Evolutionary conservation across 2,888 invertebrate genomes (phyloP), one percentile per base, ranked within the genome.

Genomic region (Drosophila multiciliata): DNA sequence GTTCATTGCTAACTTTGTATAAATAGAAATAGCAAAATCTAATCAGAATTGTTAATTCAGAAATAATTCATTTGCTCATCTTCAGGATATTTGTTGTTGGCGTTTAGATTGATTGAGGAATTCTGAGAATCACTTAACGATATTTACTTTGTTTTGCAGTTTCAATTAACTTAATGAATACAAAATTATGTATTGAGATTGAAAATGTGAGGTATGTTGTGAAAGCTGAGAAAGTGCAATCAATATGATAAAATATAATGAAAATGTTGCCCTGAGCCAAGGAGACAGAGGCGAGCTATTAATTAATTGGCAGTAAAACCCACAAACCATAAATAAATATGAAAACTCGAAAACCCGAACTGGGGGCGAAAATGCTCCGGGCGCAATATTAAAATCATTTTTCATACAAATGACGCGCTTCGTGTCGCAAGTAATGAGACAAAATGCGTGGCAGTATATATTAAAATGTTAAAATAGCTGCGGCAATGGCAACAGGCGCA

Each of bases 381-480:
- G 33, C 62, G 36, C 60, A 65, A 86, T 83, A 83, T 86, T 66
- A 78, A 80, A 86, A 78, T 75, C 73, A 86, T 88, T 88, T 87
- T 83, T 83, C 77, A 80, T 50, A 49, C 38, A 50, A 66, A 66
- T 49, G 29, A 52, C 40, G 57, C 32, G 40, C 59, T 65, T 54
- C 67, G 81, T 77, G 81, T 78, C 76, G 66, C 66, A 79, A 75
- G 71, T 83, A 88, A 83, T 83, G 84, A 75, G 74, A 73, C 78
- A 76, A 67, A 83, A 78, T 76, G 83, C 74, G 74, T 76, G 89
- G 76, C 78, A 69, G 66, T 68, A 81, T 75, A 78, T 77, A 86
- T 89, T 87, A 85, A 84, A 84, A 84, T 87, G 87, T 87, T 79
- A 78, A 83, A 77, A 79, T 75, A 75, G 71, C 63, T 57, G 45